A percentile compares a stretch with the other conserved stretches of the same genome.
phyloP scores from a whole-genome alignment of 1,140 invertebrate species.

The Drosophila sechellia region DNA sequence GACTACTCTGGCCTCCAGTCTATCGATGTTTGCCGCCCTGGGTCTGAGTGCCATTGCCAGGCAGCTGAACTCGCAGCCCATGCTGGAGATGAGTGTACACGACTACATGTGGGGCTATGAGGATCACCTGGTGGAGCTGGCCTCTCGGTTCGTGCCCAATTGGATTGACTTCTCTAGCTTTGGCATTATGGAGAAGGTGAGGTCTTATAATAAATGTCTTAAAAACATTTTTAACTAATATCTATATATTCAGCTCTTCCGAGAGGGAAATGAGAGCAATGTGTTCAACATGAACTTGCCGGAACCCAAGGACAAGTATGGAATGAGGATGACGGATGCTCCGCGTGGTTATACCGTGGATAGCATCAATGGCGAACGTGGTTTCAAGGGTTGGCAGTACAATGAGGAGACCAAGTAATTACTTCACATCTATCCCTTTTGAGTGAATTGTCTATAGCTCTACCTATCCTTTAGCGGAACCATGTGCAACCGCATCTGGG shows the following conservation, averaged over 20 bases:
- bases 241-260: constrained; percentile 85
- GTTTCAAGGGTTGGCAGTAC: constrained; percentile 87
- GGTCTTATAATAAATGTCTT: too few species aligned
- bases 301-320: constrained; percentile 46
- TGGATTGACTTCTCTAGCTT: constrained; percentile 91
- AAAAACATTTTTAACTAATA: neutral
- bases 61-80: constrained; percentile 88
- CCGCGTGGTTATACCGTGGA: constrained; percentile 85
- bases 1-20: constrained; percentile 58
- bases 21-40: constrained; percentile 81
- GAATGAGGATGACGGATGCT: constrained; percentile 30
- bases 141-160: constrained; percentile 88
- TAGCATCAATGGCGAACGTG: constrained; percentile 86
- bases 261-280: constrained; percentile 86
- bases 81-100: constrained; percentile 89
- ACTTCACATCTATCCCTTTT: accelerated
- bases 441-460: too few species aligned
- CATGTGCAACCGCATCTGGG: constrained; percentile 86
- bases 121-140: constrained; percentile 89
- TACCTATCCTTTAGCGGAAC: constrained; percentile 77
- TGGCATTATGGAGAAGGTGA: constrained; percentile 93
- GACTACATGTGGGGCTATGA: constrained; percentile 95
- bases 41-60: constrained; percentile 87
- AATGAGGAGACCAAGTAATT: constrained; percentile 73
- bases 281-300: constrained; percentile 85